Percentiles rank a stretch among this genome's conserved stretches.
These are phyloP conservation scores for Tragelaphus imberbis DNA, from an alignment of 2,113 vertebrate species.

Conservation along the genomic window DNA sequence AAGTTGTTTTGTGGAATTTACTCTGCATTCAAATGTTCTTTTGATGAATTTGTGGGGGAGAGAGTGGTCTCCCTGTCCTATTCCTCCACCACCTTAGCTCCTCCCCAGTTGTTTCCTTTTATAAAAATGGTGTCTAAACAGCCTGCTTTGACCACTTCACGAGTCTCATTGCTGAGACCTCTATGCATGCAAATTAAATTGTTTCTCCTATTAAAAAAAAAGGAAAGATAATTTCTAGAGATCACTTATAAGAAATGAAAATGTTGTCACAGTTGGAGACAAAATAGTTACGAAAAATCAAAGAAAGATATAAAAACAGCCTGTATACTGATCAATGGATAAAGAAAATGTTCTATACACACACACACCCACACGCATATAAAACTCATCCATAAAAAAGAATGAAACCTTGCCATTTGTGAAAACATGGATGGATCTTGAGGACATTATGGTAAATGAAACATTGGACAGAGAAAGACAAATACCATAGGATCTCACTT, in stretches of 20 bases:
- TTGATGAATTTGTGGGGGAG: no score
- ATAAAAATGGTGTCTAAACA: neutral
- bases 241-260: neutral
- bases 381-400: neutral
- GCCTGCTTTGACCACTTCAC: neutral
- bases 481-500: neutral
- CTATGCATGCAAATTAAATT: neutral
- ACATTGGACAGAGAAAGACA: neutral
- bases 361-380: neutral
- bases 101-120: neutral
- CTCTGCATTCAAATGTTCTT: no score
- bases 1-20: no score
- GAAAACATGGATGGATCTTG: neutral
- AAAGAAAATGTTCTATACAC: neutral
- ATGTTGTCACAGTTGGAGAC: neutral
- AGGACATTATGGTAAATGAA: neutral
- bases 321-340: neutral
- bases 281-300: neutral
- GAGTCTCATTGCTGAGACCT: neutral
- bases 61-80: no score
- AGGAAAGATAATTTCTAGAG: neutral
- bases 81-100: no score
- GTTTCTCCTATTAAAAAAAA: neutral
- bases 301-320: neutral
- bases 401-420: neutral